phyloP scores from a whole-genome alignment of 2,113 vertebrate species.

The Furnarius figulus region DNA sequence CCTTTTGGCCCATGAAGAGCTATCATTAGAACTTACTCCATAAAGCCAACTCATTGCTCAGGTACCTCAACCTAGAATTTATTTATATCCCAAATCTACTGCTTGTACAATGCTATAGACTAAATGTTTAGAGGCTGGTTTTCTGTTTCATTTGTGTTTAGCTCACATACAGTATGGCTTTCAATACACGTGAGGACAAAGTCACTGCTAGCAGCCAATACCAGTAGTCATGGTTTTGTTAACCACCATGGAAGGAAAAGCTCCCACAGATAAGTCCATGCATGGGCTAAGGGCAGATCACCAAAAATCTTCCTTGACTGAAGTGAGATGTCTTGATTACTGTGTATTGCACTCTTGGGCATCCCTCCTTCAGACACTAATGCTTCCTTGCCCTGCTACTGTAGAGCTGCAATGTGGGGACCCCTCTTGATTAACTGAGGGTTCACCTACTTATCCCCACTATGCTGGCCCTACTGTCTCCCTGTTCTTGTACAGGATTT shows the following conservation, averaged over 20 bases:
- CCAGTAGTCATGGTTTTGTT: background rate
- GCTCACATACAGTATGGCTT: background rate
- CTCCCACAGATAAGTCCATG: background rate
- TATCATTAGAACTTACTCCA: background rate
- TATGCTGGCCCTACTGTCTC: background rate
- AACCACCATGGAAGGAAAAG: background rate
- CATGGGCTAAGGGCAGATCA: background rate
- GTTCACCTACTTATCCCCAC: background rate
- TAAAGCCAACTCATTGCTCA: background rate
- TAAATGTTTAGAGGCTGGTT: accelerated
- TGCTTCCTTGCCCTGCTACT: background rate
- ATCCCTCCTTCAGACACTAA: accelerated
- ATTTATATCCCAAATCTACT: background rate
- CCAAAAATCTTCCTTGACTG: background rate
- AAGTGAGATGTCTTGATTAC: background rate
- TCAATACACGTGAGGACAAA: accelerated
- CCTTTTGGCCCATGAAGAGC: background rate
- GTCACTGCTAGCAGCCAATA: background rate
- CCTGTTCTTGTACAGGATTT: accelerated
- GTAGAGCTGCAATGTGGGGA: accelerated
- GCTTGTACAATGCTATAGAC: background rate
- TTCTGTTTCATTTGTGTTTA: background rate
- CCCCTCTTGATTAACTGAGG: background rate
- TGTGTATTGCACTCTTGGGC: background rate
- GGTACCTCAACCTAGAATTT: background rate